Evolutionary conservation across 2,797 vertebrate species (phyloP).

Genomic region (Rhodeus uyekii): DNA sequence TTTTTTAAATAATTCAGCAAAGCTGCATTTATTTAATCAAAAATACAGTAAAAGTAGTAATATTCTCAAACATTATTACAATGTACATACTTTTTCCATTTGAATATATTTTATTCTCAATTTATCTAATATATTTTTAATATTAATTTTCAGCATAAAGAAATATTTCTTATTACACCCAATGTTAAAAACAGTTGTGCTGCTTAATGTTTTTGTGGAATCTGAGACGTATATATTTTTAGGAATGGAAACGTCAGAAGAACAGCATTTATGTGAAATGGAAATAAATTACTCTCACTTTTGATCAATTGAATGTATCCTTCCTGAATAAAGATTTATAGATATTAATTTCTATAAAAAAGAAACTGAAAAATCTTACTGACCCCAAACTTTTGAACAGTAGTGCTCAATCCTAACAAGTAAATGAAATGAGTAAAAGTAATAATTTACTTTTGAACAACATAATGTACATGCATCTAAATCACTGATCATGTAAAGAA

Average conservation of each 20-base stretch:
- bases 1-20: neutral
- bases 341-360: too few relatives aligned
- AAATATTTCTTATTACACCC: neutral
- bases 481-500: neutral
- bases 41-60: neutral
- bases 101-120: too few relatives aligned
- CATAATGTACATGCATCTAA: conserved; percentile 1
- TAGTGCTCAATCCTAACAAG: neutral
- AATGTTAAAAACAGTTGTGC: neutral
- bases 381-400: neutral
- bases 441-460: neutral
- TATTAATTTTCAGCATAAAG: too few relatives aligned
- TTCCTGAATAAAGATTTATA: too few relatives aligned
- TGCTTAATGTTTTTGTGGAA: neutral
- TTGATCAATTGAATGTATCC: neutral
- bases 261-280: neutral
- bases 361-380: too few relatives aligned
- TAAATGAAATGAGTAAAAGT: neutral
- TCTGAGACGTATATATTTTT: too few relatives aligned
- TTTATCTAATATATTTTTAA: too few relatives aligned
- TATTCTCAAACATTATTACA: neutral
- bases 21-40: neutral
- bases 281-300: neutral
- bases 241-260: neutral
- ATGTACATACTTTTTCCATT: too few relatives aligned